phyloP scores from a whole-genome alignment of 92 coral and sea anemone species.

The Desmophyllum pertusum region DNA sequence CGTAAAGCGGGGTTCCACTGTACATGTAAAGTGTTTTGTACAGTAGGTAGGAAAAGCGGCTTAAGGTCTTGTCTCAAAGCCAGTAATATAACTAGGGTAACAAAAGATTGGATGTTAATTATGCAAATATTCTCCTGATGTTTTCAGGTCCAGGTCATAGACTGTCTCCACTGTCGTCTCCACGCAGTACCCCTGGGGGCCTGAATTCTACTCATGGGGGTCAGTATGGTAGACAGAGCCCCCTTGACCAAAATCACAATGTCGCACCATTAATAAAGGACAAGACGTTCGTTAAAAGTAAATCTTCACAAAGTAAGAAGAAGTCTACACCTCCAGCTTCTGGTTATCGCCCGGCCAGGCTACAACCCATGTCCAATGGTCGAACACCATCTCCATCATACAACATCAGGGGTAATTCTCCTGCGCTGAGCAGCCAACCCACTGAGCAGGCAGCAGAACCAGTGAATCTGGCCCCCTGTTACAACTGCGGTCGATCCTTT shows the following conservation, averaged over 20 bases:
- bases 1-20: too few relatives aligned
- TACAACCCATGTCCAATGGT: slow-evolving; percentile 64
- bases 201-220: slow-evolving; percentile 16
- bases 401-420: slow-evolving; percentile 9
- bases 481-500: slow-evolving; percentile 95
- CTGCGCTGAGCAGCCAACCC: slow-evolving; percentile 17
- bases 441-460: slow-evolving; percentile 34
- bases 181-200: slow-evolving; percentile 26
- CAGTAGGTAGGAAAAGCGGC: too few relatives aligned
- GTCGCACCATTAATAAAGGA: slow-evolving; percentile 25
- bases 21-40: too few relatives aligned
- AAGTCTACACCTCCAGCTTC: slow-evolving; percentile 32
- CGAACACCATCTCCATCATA: slow-evolving; percentile 36
- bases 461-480: slow-evolving; percentile 69
- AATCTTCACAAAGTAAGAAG: slow-evolving; percentile 21
- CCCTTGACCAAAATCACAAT: slow-evolving; percentile 28
- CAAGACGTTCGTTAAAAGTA: slow-evolving; percentile 45
- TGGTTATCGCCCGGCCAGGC: slow-evolving; percentile 50
- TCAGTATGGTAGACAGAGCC: slow-evolving; percentile 16
- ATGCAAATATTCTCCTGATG: background rate
- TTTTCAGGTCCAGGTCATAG: slow-evolving; percentile 6
- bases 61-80: too few relatives aligned
- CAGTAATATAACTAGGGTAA: too few relatives aligned
- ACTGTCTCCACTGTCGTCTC: slow-evolving; percentile 41
- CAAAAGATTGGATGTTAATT: too few relatives aligned